A percentile compares a stretch with the other conserved stretches of the same genome.
These are phyloP conservation scores for Notocelia uddmanniana DNA, from an alignment of 2,888 invertebrate genomes.

Conservation along the genomic window DNA sequence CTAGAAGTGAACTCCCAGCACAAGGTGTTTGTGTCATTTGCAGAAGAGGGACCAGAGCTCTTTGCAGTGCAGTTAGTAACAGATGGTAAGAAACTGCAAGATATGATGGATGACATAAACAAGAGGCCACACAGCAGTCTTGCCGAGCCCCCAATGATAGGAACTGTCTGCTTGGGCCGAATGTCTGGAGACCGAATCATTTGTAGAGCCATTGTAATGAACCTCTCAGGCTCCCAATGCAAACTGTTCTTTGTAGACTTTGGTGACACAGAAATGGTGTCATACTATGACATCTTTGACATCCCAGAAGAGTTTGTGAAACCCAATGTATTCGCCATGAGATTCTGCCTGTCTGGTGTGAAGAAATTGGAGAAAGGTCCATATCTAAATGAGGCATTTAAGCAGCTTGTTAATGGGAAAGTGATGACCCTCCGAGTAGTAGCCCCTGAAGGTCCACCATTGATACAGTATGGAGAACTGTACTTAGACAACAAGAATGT, in stretches of 20 bases:
- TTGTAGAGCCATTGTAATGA: constrained; percentile 92
- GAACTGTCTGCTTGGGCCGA: constrained; percentile 91
- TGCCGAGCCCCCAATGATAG: constrained; percentile 89
- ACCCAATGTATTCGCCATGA: constrained; percentile 90
- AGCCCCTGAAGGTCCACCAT: constrained; percentile 88
- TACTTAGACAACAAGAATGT: constrained; percentile 87
- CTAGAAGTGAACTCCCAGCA: constrained; percentile 84
- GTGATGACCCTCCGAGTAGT: constrained; percentile 88
- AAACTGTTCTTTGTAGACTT: constrained; percentile 93
- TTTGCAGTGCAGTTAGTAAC: constrained; percentile 91
- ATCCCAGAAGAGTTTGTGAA: constrained; percentile 90
- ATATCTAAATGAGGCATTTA: constrained; percentile 89
- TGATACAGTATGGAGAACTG: constrained; percentile 91
- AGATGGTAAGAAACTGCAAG: constrained; percentile 86
- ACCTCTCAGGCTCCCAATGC: constrained; percentile 89
- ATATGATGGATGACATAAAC: constrained; percentile 91
- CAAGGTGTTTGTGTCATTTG: constrained; percentile 90
- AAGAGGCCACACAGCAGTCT: constrained; percentile 86
- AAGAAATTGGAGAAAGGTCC: constrained; percentile 87
- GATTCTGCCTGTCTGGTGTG: constrained; percentile 90
- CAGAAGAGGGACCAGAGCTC: constrained; percentile 92
- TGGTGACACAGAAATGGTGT: constrained; percentile 91
- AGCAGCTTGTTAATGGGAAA: constrained; percentile 87
- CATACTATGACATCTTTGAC: constrained; percentile 90
- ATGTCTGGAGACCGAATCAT: constrained; percentile 89